Base-by-base conservation (phyloP, 1,140 invertebrate species). In the Asbolus verrucosus region DNA sequence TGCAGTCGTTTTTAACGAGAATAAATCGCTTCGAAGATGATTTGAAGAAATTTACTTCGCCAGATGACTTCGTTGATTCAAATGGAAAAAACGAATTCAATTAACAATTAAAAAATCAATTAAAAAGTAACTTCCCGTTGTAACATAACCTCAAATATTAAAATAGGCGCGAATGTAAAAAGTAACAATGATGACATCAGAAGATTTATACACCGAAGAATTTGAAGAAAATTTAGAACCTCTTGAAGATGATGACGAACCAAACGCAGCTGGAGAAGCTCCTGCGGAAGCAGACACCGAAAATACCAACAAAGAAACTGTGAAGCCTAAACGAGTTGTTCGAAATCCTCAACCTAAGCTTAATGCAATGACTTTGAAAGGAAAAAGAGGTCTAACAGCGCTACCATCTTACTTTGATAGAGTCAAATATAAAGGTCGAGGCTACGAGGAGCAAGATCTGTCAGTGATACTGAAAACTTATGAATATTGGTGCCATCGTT, bases 401-500 rank as follows among this genome's bases (percentile, higher is more conserved):
- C 85, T 97, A 11, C 89, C 92, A 65, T 86, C 90, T 2, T 86
- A 91, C 78, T 96, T 95, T 76, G 88, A 92, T 76, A 87, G 92
- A 76, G 89, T 95, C 41, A 92, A 94, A 80, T 94, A 92, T 76
- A 87, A 90, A 81, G 95, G 94, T 46, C 82, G 92, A 84, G 92
- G 93, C 0, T 83, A 92, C 81, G 95, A 97, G 83, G 89, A 88
- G 68, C 82, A 90, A 71, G 95, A 98, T 84, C 83, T 98, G 9
- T 87, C 94, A 78, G 79, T 87, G 43, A 82, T 97, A 0, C 86
- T 98, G 83, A 89, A 91, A 33, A 90, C 88, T 73, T 77, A 97
- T 59, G 94, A 98, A 76, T 95, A 97, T 76, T 98, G 96, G 96
- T 90, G 90, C 1, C 94, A 97, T 80, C 85, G 95, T 67, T 79